A percentile compares a stretch with the other conserved stretches of the same genome.
phyloP scores from a whole-genome alignment of 2,113 vertebrate species.

The Megaleporinus macrocephalus region DNA sequence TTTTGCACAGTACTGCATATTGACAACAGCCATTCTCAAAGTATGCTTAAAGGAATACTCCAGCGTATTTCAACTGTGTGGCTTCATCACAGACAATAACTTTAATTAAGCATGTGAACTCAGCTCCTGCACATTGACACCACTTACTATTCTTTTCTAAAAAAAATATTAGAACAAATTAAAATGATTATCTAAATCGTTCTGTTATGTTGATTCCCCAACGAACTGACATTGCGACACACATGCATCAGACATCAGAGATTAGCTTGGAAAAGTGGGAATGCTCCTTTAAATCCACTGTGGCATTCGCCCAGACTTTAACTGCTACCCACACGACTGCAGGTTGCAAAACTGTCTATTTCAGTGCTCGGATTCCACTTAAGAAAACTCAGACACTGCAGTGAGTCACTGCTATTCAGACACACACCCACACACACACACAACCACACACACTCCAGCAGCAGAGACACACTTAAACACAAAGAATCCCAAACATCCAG shows the following conservation, averaged over 20 bases:
- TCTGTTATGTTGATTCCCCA: no score
- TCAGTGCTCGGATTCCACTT: slow-evolving; percentile 13
- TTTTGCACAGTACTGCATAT: no score
- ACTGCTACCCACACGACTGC: slow-evolving; percentile 22
- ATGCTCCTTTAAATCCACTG: background rate
- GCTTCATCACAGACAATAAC: no score
- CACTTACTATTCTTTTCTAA: no score
- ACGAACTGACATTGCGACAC: no score
- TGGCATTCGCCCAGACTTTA: background rate
- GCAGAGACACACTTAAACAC: slow-evolving; percentile 2
- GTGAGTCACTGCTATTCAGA: slow-evolving; percentile 36
- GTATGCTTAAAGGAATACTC: background rate
- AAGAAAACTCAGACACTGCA: slow-evolving; percentile 39
- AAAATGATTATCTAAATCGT: no score
- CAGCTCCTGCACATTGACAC: no score
- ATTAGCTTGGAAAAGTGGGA: background rate
- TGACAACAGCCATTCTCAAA: background rate
- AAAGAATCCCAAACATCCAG: background rate
- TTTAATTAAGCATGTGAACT: no score
- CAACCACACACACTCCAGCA: background rate
- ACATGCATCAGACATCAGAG: background rate
- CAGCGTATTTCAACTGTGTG: background rate
- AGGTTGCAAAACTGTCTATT: slow-evolving; percentile 25
- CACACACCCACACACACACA: slow-evolving; percentile 24
- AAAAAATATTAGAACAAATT: no score